phyloP scores from a whole-genome alignment of 2,888 invertebrate species.

The Lissonota sp. region DNA sequence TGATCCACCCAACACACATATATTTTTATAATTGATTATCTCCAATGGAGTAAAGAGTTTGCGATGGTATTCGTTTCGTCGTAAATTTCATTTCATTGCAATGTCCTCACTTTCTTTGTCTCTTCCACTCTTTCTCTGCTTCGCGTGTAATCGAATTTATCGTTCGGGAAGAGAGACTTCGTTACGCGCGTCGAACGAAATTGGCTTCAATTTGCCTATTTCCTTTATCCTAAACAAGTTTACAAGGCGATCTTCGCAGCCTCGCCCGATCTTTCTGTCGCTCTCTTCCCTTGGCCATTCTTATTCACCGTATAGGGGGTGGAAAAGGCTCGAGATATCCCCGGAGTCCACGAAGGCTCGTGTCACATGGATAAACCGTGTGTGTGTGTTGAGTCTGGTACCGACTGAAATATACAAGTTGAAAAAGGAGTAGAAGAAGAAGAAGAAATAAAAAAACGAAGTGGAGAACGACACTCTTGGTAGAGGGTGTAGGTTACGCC shows the following conservation, averaged over 20 bases:
- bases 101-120: no score
- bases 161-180: slow-evolving; percentile 17
- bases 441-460: slow-evolving; percentile 46
- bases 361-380: slow-evolving; percentile 3
- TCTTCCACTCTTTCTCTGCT: neutral
- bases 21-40: slow-evolving; percentile 56
- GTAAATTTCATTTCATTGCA: neutral
- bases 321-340: slow-evolving; percentile 12
- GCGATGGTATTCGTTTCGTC: neutral
- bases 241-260: slow-evolving; percentile 36
- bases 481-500: slow-evolving; percentile 62
- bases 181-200: slow-evolving; percentile 36
- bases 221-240: slow-evolving; percentile 50
- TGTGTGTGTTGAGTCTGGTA: neutral
- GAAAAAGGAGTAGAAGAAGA: slow-evolving; percentile 15
- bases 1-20: neutral
- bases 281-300: slow-evolving; percentile 36
- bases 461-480: slow-evolving; percentile 40
- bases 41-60: neutral
- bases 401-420: slow-evolving; percentile 24
- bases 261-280: neutral
- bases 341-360: slow-evolving; percentile 23
- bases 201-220: slow-evolving; percentile 61
- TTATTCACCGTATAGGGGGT: slow-evolving; percentile 26
- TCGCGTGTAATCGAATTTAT: slow-evolving; percentile 12